Evolutionary conservation across 2,113 vertebrate genomes (phyloP).

Genomic region (Elaphurus davidianus): DNA sequence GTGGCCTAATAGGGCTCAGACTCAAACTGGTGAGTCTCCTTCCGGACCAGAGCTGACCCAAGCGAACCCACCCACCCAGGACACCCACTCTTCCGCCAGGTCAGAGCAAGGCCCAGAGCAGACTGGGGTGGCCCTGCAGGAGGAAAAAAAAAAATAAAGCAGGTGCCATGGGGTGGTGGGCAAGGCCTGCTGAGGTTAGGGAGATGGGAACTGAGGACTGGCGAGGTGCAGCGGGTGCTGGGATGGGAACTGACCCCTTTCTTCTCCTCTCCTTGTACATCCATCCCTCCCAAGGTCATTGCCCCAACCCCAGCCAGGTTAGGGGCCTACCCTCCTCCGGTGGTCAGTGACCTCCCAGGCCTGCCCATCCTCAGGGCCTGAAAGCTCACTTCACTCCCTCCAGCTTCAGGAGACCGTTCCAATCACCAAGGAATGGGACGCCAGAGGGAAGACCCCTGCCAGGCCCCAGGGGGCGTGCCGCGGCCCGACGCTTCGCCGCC

Average conservation of each 20-base stretch:
- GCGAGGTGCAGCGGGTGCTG: neutral
- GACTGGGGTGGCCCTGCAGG: neutral
- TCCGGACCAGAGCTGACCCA: neutral
- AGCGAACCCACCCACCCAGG: neutral
- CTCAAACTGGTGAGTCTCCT: neutral
- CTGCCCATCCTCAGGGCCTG: neutral
- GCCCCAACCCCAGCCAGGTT: neutral
- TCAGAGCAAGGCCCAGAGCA: neutral
- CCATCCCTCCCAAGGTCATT: neutral
- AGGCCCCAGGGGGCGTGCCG: constrained; percentile 46
- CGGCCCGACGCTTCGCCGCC: neutral
- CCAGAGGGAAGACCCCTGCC: neutral
- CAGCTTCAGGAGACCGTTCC: neutral
- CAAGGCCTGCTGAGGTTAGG: neutral
- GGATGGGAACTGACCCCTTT: neutral
- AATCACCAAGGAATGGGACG: neutral
- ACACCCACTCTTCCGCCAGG: neutral
- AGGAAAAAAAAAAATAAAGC: neutral
- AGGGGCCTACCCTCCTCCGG: neutral
- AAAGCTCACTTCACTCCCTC: neutral
- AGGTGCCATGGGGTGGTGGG: neutral
- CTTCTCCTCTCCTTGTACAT: neutral
- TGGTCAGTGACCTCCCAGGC: neutral
- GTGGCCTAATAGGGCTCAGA: neutral
- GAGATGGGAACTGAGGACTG: neutral